Conservation (phyloP, 2,797 vertebrate genomes). For the Hypotaenidia philippensis region DNA sequence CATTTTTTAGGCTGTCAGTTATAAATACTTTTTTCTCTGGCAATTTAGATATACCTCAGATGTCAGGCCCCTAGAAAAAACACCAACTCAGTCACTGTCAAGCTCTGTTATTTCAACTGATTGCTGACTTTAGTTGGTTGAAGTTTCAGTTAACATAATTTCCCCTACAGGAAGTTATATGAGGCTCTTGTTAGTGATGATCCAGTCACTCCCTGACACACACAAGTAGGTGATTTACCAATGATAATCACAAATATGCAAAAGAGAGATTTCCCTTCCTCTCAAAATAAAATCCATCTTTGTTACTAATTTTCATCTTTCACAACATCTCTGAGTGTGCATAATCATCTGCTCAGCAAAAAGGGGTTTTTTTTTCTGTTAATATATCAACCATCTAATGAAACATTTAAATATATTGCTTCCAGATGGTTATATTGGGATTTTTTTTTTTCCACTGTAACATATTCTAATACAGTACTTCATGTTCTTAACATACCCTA, state of each 20-base stretch:
- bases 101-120: not conserved
- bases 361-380: not conserved
- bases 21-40: not conserved
- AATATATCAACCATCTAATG: not conserved
- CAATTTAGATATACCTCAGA: not conserved
- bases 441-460: not conserved
- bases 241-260: not conserved
- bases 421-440: not conserved
- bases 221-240: not conserved
- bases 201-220: not conserved
- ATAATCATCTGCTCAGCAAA: not conserved
- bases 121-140: not conserved
- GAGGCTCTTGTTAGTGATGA: not conserved
- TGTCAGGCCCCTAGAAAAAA: not conserved
- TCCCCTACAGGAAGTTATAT: not conserved
- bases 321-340: not conserved
- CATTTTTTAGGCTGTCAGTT: not conserved
- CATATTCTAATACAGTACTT: not conserved
- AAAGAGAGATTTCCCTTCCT: not conserved
- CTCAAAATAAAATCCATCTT: not conserved
- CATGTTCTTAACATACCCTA: not conserved
- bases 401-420: not conserved
- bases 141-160: not conserved
- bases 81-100: not conserved
- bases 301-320: not conserved